Percentiles rank a stretch among this genome's conserved stretches.
These are phyloP conservation scores for Xestia ashworthii DNA, from an alignment of 2,888 invertebrate genomes.

Conservation along the genomic window DNA sequence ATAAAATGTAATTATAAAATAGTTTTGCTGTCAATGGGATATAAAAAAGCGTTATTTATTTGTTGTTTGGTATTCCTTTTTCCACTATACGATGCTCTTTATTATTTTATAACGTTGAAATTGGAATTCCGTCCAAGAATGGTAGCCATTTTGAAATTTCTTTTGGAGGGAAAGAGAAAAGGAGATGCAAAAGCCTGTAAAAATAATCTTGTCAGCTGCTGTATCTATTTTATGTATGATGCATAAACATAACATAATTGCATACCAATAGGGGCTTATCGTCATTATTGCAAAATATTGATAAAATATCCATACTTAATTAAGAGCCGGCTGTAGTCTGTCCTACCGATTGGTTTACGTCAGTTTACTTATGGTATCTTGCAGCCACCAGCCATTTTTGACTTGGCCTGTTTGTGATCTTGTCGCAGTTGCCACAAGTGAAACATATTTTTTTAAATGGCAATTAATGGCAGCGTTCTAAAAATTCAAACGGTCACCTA, in stretches of 20 bases:
- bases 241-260: background rate
- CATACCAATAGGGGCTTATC: background rate
- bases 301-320: conserved; percentile 15
- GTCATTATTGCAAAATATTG: conserved; percentile 24
- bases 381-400: background rate
- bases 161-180: background rate
- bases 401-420: conserved; percentile 8
- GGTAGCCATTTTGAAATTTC: background rate
- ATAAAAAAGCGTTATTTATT: conserved; percentile 25
- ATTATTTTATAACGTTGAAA: background rate
- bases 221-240: background rate
- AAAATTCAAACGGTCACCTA: conserved; percentile 73
- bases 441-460: conserved; percentile 8
- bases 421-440: background rate
- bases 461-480: conserved; percentile 30
- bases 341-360: background rate
- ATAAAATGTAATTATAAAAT: conserved; percentile 40
- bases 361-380: background rate
- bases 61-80: conserved; percentile 11
- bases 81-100: background rate
- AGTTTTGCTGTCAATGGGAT: conserved; percentile 24
- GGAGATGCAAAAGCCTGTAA: background rate
- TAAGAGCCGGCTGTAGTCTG: conserved; percentile 8
- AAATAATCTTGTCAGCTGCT: background rate
- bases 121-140: background rate